phyloP scores from a whole-genome alignment of 2,113 vertebrate species.

The Clarias batrachus region DNA sequence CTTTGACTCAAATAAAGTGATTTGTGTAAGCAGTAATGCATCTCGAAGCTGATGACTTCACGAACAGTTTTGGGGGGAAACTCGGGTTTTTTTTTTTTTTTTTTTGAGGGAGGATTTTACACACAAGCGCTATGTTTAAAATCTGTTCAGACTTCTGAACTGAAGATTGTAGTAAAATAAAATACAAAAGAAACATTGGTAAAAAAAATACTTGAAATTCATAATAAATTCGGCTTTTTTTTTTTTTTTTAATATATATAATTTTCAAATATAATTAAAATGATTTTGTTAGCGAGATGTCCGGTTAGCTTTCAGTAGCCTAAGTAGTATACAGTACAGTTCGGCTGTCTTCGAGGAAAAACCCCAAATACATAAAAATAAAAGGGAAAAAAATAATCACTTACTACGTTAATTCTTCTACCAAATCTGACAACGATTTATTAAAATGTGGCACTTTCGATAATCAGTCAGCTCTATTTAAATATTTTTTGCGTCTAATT shows the following conservation, averaged over 20 bases:
- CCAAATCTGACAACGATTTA: background rate
- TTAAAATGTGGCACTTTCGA: background rate
- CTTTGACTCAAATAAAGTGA: conserved; percentile 69
- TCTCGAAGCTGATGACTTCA: conserved; percentile 25
- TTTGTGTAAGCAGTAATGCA: conserved; percentile 55
- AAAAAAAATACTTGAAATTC: background rate
- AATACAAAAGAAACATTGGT: background rate
- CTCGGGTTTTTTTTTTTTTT: background rate
- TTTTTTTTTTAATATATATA: no score
- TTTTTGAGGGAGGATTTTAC: background rate
- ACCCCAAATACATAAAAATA: background rate
- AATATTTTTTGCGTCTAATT: conserved; percentile 7
- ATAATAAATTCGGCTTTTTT: background rate
- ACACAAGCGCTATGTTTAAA: background rate
- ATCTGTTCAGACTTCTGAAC: background rate
- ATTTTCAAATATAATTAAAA: no score
- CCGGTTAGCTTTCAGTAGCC: background rate
- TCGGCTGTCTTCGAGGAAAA: background rate
- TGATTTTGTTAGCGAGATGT: no score
- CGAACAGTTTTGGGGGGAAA: background rate
- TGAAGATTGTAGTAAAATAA: background rate
- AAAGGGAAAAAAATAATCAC: background rate
- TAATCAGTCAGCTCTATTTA: background rate
- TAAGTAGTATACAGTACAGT: background rate
- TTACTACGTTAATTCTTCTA: background rate